phyloP scores from a whole-genome alignment of 2,113 vertebrate genomes.

The Peucedramus taeniatus region DNA sequence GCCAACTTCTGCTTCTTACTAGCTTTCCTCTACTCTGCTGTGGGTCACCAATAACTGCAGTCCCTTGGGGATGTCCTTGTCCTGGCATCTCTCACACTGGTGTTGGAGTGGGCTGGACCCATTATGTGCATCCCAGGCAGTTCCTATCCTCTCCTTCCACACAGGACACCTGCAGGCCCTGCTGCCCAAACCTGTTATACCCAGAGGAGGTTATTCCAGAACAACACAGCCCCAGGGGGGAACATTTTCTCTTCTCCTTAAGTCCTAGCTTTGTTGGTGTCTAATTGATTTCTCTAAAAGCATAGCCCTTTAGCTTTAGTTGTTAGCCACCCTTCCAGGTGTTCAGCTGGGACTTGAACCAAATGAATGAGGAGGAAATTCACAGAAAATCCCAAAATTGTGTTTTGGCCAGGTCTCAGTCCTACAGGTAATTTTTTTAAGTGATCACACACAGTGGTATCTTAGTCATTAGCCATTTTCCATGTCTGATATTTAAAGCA shows the following conservation, averaged over 20 bases:
- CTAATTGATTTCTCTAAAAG: not conserved
- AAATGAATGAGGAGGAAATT: not conserved
- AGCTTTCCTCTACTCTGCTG: not conserved
- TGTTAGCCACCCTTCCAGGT: not conserved
- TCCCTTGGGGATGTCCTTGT: not conserved
- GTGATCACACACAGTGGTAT: not conserved
- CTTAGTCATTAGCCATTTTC: not conserved
- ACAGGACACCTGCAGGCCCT: not conserved
- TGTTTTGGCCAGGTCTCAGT: not conserved
- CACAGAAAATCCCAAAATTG: not conserved
- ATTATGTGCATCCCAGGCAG: not conserved
- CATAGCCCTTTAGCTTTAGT: not conserved
- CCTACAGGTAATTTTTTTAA: not conserved
- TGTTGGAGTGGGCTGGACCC: accelerated
- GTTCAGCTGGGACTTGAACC: not conserved
- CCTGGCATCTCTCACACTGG: not conserved
- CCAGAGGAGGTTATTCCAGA: not conserved
- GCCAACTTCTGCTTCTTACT: not conserved
- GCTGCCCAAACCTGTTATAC: not conserved
- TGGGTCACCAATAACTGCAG: not conserved
- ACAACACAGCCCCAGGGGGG: not conserved
- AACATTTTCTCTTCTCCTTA: not conserved
- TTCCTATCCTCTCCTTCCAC: not conserved
- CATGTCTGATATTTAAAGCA: not conserved
- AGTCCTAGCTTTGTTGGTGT: not conserved